Base-by-base conservation (phyloP, 2,888 invertebrate species). In the Deilephila elpenor region DNA sequence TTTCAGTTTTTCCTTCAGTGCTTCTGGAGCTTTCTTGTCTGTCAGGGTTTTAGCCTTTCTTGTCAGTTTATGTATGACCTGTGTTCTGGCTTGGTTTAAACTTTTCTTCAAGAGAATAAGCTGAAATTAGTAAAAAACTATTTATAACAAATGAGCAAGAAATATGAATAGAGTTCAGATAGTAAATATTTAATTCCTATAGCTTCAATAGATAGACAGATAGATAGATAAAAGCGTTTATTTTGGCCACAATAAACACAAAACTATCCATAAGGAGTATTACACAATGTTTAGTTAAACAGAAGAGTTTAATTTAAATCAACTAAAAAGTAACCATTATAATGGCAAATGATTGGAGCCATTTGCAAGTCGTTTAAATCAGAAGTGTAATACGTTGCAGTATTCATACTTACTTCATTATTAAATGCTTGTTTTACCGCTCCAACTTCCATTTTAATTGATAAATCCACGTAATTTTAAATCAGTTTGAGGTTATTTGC, bases 341-440 rank as follows among this genome's bases (percentile, higher is more conserved):
- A 2, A 37, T 7, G 7, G 37, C 37, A 37, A 37, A 8, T 37
- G 37, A 44, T 44, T 44, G 14, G 44, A 3, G 44, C 44, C 44
- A 44, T 44, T 44, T 44, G 11, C 44, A 44, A 6, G n/a, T 56
- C n/a, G 29, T 8, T 5, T 60, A 29, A 5, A 25, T 7, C 6
- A 20, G 8, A 20, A 4, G 3, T 5, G 34, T 11, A 5, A 14
- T 1, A 44, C 4, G 0, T 5, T 14, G 14, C 14, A 5, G 25
- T 25, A 20, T 14, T 20, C 1, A 32, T 64, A 76, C 76, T 74
- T 77, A 94, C 94, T 89, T 94, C 94, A 83, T 92, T 94, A 79
- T 94, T 94, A 79, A 93, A 94, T 0, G 92, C 93, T 80, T 94
- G 94, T 86, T 94, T 94, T 17, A 94, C 93, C 44, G 94, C 94